These are phyloP conservation scores for Aulostomus chinensis DNA, from an alignment of 2,797 vertebrate genomes.

Conservation along the genomic window DNA sequence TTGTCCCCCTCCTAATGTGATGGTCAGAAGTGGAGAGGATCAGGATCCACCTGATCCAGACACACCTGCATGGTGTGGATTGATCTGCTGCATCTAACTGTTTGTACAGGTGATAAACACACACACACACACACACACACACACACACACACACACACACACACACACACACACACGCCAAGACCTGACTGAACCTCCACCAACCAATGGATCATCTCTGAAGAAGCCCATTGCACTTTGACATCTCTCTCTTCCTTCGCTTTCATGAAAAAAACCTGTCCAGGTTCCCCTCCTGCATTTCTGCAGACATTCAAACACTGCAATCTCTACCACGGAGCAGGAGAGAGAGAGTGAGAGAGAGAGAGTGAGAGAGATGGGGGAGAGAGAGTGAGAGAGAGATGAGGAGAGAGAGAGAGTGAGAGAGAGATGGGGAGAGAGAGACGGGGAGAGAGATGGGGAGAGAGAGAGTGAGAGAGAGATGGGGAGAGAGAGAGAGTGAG, in stretches of 20 bases:
- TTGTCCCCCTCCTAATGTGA: constrained; percentile 17
- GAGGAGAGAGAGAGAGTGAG: too few species aligned
- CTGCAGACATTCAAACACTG: constrained; percentile 67
- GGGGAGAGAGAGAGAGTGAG: constrained; percentile 8
- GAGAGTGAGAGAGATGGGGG: too few species aligned
- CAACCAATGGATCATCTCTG: too few species aligned
- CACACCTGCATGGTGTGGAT: neutral
- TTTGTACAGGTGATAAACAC: too few species aligned
- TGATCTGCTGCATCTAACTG: too few species aligned
- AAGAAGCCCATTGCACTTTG: neutral
- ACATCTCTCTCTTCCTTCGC: constrained; percentile 21
- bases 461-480: too few species aligned
- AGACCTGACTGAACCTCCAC: too few species aligned
- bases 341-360: constrained; percentile 8
- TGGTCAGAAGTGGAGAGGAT: neutral
- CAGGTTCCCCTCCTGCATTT: constrained; percentile 69
- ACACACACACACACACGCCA: too few species aligned
- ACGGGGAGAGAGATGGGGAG: neutral
- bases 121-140: too few species aligned
- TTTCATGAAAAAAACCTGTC: constrained; percentile 50
- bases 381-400: neutral
- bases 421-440: constrained; percentile 3
- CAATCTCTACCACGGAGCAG: constrained; percentile 45
- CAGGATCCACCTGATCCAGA: neutral
- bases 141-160: too few species aligned